These are phyloP conservation scores for Drosophila bifasciata DNA, from an alignment of 1,140 invertebrate species.

Conservation along the genomic window DNA sequence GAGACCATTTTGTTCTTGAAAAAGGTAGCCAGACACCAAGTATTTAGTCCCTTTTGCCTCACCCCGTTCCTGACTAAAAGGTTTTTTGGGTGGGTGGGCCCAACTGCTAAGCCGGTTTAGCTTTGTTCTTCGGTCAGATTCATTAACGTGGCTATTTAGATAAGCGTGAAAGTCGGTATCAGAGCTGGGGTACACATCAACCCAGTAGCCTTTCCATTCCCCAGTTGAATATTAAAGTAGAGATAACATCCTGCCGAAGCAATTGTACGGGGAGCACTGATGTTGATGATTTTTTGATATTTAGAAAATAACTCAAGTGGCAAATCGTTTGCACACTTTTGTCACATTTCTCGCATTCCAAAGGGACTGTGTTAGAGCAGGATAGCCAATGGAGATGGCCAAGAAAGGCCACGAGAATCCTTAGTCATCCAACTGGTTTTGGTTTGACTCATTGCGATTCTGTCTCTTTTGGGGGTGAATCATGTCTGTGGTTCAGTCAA, in stretches of 20 bases:
- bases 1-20: constrained; percentile 60
- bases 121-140: constrained; percentile 75
- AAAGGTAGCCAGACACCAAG: constrained; percentile 62
- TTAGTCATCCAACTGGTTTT: constrained; percentile 19
- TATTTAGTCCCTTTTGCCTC: constrained; percentile 63
- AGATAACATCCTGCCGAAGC: constrained; percentile 29
- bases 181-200: neutral
- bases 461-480: constrained; percentile 16
- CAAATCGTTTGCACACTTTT: constrained; percentile 83
- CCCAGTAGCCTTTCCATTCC: constrained; percentile 11
- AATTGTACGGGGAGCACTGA: constrained; percentile 42
- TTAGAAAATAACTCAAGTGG: constrained; percentile 82
- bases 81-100: constrained; percentile 51
- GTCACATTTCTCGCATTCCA: constrained; percentile 72
- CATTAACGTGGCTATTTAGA: constrained; percentile 82
- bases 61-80: constrained; percentile 65
- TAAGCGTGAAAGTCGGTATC: constrained; percentile 58
- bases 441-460: too few relatives aligned
- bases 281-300: constrained; percentile 79
- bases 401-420: constrained; percentile 29
- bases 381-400: constrained; percentile 23
- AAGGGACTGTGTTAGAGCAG: constrained; percentile 25
- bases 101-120: constrained; percentile 64
- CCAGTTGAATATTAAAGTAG: constrained; percentile 64
- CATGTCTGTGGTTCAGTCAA: constrained; percentile 36